Percentiles rank a stretch among this genome's conserved stretches.
Evolutionary conservation across 1,140 invertebrate genomes (phyloP).

Genomic region (Schlechtendalia chinensis): DNA sequence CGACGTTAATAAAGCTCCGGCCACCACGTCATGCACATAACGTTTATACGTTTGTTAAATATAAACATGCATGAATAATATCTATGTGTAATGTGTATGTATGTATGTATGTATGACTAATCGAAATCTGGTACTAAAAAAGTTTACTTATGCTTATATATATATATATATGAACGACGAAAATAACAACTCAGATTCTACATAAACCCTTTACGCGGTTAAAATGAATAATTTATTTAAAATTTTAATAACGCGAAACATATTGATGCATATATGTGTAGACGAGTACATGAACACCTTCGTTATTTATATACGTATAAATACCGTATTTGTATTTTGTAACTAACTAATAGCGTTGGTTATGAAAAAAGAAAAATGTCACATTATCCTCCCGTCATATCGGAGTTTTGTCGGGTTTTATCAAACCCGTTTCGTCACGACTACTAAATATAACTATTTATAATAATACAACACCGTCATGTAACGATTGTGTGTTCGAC

Average conservation of each 20-base stretch:
- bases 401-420: slow-evolving; percentile 12
- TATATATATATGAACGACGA: neutral
- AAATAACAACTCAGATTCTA: neutral
- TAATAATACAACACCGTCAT: neutral
- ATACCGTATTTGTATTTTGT: too few relatives aligned
- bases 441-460: too few relatives aligned
- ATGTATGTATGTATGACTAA: neutral
- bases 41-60: neutral
- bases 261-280: neutral
- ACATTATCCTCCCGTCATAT: slow-evolving; percentile 18
- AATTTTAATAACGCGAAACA: neutral
- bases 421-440: too few relatives aligned
- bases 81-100: neutral
- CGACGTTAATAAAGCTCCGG: slow-evolving; percentile 38
- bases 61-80: neutral
- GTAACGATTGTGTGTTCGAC: neutral
- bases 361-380: neutral
- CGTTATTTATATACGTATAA: too few relatives aligned
- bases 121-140: neutral
- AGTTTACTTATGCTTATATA: neutral
- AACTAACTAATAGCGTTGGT: slow-evolving; percentile 2
- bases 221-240: neutral
- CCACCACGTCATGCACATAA: slow-evolving; percentile 18
- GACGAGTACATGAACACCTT: neutral
- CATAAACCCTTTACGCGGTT: neutral